Evolutionary conservation across 92 coral and sea anemone genomes (phyloP).

Genomic region (Virgularia gustaviana): DNA sequence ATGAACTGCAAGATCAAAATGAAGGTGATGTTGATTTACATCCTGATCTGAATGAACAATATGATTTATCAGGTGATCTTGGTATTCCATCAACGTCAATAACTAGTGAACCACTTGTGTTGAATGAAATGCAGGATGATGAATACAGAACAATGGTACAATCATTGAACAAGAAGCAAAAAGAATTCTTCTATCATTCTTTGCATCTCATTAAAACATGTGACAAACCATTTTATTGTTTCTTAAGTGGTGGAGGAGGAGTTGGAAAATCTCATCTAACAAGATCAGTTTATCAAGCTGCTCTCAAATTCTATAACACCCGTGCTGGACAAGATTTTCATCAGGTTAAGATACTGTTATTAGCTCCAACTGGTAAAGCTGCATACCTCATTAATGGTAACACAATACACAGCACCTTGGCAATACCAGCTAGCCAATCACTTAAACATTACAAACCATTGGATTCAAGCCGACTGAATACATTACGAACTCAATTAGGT

Average conservation of each 20-base stretch:
- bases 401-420: constrained; percentile 3
- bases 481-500: constrained; percentile 3
- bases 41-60: too few species aligned
- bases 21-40: constrained; percentile 20
- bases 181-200: constrained; percentile 25
- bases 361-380: too few species aligned
- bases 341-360: constrained; percentile 23
- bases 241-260: too few species aligned
- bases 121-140: constrained; percentile 30
- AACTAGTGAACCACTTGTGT: constrained; percentile 29
- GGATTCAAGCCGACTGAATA: background rate
- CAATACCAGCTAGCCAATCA: constrained; percentile 16
- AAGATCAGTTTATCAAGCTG: constrained; percentile 44
- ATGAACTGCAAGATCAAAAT: constrained; percentile 10
- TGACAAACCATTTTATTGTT: too few species aligned
- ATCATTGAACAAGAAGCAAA: constrained; percentile 16
- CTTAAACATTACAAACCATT: constrained; percentile 9
- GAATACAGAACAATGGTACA: constrained; percentile 34
- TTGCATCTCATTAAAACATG: constrained; percentile 13
- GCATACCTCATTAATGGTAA: constrained; percentile 3
- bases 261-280: too few species aligned
- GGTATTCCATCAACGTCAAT: too few species aligned
- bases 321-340: constrained; percentile 44
- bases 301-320: constrained; percentile 36
- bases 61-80: too few species aligned